Evolutionary conservation across 2,888 invertebrate genomes (phyloP), one percentile per base, ranked within the genome.

Genomic region (Bellardia pandia): DNA sequence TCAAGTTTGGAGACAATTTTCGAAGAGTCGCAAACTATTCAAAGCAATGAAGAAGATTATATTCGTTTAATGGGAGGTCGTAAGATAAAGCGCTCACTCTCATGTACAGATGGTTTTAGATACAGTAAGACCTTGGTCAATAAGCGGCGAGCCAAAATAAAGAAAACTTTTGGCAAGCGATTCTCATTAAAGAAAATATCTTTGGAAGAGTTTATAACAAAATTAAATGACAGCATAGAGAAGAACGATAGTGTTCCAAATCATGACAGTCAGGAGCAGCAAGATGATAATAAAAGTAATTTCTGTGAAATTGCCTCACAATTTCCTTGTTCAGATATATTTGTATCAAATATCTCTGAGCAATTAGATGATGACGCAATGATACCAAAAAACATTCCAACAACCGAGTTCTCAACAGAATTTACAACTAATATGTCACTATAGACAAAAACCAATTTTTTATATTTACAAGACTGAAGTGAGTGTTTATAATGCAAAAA

Each of bases 1-100:
- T 86, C 93, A 3, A 92, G 90, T 78, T 83, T 93, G 30, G 93
- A 93, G 80, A 93, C 93, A 0, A 93, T 93, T 48, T 93, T 92
- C 62, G 93, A 93, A 80, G 93, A 93, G 83, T 90, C 92, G 6
- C 3, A 45, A 2, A 8, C 45, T 0, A 8, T 33, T 40, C 48
- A 60, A 40, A 68, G n/a, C 33, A 78, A 45, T 71, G 84, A 88
- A 2, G 74, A 83, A 0, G 90, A 88, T 30, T 90, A 90, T 64
- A 88, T 91, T 60, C 89, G 90, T 13, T 85, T 92, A 3, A 91
- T 92, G 14, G 92, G 93, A 3, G 84, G 89, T 0, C 90, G 92
- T 0, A 93, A 93, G 48, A 83, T 93, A 4, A 90, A 90, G 0
- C 91, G 93, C 1, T 90, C 91, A 56, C 89, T 93, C 1, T 91